These are phyloP conservation scores for Protobothrops flavoviridis DNA, from an alignment of 2,113 vertebrate species.

Conservation along the genomic window DNA sequence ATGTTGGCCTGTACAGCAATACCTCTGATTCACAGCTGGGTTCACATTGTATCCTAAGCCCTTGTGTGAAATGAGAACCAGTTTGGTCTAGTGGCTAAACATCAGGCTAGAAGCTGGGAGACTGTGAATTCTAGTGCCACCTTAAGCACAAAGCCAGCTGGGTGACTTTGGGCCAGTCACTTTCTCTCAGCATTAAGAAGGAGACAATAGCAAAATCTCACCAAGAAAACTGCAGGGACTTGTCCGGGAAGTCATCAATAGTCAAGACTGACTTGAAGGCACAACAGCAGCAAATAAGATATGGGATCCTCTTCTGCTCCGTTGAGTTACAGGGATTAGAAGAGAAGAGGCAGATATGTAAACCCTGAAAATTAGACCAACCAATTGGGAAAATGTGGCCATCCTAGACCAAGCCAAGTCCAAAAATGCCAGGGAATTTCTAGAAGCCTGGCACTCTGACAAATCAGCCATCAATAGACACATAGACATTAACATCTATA, in stretches of 20 bases:
- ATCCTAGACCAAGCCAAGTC: no score
- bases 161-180: not conserved
- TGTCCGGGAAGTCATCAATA: no score
- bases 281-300: not conserved
- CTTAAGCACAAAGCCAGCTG: not conserved
- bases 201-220: not conserved
- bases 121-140: not conserved
- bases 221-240: not conserved
- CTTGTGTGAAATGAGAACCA: not conserved
- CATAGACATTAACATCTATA: no score
- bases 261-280: not conserved
- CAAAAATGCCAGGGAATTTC: no score
- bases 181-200: not conserved
- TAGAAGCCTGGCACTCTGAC: no score
- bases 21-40: not conserved
- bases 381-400: no score
- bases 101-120: not conserved
- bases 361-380: not conserved
- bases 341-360: not conserved
- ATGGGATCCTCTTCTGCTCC: not conserved
- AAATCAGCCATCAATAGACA: no score
- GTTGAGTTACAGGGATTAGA: not conserved
- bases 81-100: not conserved
- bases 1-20: conserved; percentile 39
- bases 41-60: not conserved